Base-by-base conservation (phyloP, 2,888 invertebrate species). In the Hanleya hanleyi region DNA sequence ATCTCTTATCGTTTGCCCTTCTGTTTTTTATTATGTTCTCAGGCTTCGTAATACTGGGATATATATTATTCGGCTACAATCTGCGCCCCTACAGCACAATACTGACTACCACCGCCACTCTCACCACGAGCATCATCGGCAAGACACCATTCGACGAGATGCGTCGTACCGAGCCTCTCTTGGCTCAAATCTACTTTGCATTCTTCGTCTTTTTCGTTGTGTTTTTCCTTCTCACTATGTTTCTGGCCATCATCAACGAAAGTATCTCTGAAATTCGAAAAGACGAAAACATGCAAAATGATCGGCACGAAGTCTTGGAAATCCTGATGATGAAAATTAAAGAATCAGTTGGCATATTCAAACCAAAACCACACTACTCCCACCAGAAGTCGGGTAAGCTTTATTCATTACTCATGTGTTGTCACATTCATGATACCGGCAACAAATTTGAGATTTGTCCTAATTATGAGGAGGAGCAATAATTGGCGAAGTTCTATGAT, bases 1-100 rank as follows among this genome's bases (percentile, higher is more conserved):
- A 91, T 66, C 84, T 91, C 64, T 83, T 88, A 29, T 88, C 89
- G 4, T 92, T 92, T 81, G 80, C 84, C 26, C 75, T 91, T 26
- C 87, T 90, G 18, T 92, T 92, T 81, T 80, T 90, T 61, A 83
- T 91, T 32, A 84, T 86, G 29, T 86, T 85, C 76, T 77, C 82
- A 33, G 87, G 86, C 5, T 90, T 87, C 79, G 85, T 86, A 12
- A 71, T 81, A 26, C 79, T 88, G 4, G 90, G 88, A 49, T 87
- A 86, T 72, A 78, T 90, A 0, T 70, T 90, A 26, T 88, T 91
- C 73, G 87, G 87, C 4, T 76, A 77, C 29, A 73, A 77, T 37
- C 78, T 87, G 12, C 73, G 77, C 73, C 86, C 83, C 47, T 91
- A 87, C 76, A 81, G 87, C 29, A 84, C 82, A 29, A 81, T 90